Evolutionary conservation across 2,888 invertebrate genomes (phyloP).

Genomic region (Junonia oenone): DNA sequence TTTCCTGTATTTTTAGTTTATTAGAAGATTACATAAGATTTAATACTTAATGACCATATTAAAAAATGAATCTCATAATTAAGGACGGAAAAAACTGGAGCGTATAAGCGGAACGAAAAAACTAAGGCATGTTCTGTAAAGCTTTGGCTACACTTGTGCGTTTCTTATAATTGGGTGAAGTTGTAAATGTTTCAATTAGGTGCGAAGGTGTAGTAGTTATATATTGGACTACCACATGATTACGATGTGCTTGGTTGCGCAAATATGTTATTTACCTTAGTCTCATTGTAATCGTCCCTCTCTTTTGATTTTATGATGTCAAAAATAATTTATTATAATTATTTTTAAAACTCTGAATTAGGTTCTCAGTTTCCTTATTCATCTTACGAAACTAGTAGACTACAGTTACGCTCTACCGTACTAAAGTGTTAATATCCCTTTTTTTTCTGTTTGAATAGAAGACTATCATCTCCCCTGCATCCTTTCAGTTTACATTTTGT

Average conservation of each 20-base stretch:
- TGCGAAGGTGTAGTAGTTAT: background rate
- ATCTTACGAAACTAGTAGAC: too few species aligned
- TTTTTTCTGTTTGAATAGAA: too few species aligned
- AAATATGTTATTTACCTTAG: background rate
- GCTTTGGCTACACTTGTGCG: background rate
- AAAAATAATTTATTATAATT: too few species aligned
- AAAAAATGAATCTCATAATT: background rate
- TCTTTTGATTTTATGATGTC: background rate
- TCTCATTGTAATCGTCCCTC: background rate
- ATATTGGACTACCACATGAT: background rate
- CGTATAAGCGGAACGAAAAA: background rate
- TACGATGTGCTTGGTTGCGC: background rate
- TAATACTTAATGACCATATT: background rate
- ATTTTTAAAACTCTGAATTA: too few species aligned
- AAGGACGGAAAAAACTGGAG: background rate
- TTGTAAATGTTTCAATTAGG: background rate
- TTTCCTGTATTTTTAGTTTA: too few species aligned
- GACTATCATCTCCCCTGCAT: too few species aligned
- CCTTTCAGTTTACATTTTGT: too few species aligned
- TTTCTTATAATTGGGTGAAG: too few species aligned
- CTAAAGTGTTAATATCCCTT: too few species aligned
- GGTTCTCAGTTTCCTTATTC: too few species aligned
- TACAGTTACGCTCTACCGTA: too few species aligned
- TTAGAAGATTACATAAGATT: too few species aligned
- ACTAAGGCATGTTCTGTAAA: background rate